These are phyloP conservation scores for Poicephalus gulielmi DNA, from an alignment of 2,113 vertebrate species.

Conservation along the genomic window DNA sequence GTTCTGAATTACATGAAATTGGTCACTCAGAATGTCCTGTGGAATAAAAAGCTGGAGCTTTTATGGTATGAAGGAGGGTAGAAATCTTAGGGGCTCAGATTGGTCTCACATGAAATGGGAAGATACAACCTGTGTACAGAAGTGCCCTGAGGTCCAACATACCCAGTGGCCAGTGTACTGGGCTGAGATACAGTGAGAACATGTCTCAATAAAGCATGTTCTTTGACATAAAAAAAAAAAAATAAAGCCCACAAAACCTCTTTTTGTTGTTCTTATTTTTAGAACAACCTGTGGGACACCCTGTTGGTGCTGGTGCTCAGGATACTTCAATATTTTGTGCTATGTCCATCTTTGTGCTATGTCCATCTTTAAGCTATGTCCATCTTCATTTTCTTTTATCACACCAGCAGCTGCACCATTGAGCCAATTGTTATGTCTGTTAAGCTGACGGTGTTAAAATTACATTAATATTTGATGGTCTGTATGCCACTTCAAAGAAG, in stretches of 20 bases:
- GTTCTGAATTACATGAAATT: not conserved
- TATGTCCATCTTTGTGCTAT: not conserved
- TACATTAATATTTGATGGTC: not conserved
- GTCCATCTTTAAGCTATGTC: not conserved
- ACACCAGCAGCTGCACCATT: not conserved
- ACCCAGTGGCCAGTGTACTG: not conserved
- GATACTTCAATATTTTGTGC: not conserved
- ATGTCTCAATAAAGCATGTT: not conserved
- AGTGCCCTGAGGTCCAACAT: not conserved
- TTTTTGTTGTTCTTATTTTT: not conserved
- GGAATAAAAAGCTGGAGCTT: not conserved
- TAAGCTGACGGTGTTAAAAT: not conserved
- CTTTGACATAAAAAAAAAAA: not conserved
- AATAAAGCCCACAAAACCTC: accelerated
- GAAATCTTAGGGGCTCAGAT: not conserved
- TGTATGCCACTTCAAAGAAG: not conserved
- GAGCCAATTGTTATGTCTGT: accelerated
- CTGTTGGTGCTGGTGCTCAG: not conserved
- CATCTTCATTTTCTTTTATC: not conserved
- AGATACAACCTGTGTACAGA: not conserved
- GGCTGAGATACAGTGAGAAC: not conserved
- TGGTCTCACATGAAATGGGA: not conserved
- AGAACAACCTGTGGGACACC: not conserved
- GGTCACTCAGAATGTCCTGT: not conserved
- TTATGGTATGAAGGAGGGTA: not conserved